These are phyloP conservation scores for Alosa sapidissima DNA, from an alignment of 2,797 vertebrate genomes.

Conservation along the genomic window DNA sequence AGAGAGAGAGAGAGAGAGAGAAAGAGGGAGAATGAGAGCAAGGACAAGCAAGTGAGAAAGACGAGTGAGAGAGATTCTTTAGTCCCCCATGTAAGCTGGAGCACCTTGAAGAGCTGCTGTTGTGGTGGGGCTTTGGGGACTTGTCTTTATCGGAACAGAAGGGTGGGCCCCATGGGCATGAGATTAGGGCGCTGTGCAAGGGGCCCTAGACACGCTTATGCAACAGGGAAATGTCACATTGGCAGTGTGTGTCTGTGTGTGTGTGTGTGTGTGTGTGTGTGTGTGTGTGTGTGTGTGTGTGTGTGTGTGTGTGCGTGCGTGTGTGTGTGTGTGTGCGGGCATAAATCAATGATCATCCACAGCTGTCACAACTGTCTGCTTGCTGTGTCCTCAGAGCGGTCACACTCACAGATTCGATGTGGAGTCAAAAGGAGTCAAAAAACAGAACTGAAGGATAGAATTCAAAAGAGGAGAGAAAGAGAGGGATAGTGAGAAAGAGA, in stretches of 20 bases:
- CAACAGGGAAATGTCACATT: not conserved
- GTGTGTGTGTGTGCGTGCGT: not conserved
- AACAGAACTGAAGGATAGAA: constrained; percentile 14
- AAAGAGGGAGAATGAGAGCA: not conserved
- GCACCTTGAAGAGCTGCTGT: constrained; percentile 2
- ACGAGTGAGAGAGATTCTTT: not conserved
- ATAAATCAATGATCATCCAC: constrained; percentile 60
- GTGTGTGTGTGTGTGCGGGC: constrained; percentile 49
- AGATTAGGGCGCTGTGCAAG: not conserved
- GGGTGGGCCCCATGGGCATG: constrained; percentile 18
- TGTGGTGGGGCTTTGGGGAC: not conserved
- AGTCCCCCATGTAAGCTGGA: not conserved
- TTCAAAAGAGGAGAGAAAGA: not conserved
- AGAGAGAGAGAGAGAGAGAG: not conserved
- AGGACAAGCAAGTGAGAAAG: not conserved
- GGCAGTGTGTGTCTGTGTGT: not conserved
- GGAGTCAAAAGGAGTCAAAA: constrained; percentile 32
- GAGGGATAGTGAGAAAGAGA: not conserved
- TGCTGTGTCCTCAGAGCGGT: constrained; percentile 56
- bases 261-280: not conserved
- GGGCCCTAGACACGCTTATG: constrained; percentile 10
- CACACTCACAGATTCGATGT: constrained; percentile 35
- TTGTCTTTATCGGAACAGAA: constrained; percentile 21
- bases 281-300: not conserved
- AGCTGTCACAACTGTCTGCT: constrained; percentile 49